These are phyloP conservation scores for Hipposideros larvatus DNA, from an alignment of 2,797 vertebrate species.

Conservation along the genomic window DNA sequence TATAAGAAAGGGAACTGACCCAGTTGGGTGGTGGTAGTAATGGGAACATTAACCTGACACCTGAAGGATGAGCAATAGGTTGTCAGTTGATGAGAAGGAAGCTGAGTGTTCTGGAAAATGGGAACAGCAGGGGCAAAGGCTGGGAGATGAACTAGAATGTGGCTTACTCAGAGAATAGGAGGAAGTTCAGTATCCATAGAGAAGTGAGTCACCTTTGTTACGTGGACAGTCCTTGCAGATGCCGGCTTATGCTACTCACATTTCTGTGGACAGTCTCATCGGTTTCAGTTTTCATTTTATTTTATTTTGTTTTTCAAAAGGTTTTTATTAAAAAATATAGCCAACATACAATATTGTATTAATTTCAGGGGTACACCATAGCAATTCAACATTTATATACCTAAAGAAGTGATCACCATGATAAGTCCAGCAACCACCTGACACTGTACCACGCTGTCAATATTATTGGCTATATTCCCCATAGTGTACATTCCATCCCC, in stretches of 20 bases:
- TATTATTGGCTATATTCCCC: too few relatives aligned
- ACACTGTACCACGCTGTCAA: too few relatives aligned
- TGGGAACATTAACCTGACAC: background rate
- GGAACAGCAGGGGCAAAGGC: background rate
- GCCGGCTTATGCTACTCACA: background rate
- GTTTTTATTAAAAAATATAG: too few relatives aligned
- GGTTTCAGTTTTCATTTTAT: background rate
- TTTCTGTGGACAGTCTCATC: background rate
- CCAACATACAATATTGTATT: too few relatives aligned
- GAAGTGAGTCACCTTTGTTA: background rate
- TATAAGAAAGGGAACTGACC: background rate
- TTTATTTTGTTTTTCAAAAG: too few relatives aligned
- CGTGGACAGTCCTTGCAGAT: background rate
- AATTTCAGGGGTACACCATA: too few relatives aligned
- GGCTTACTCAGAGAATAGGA: background rate
- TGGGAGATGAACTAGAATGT: background rate
- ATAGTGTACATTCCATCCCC: too few relatives aligned
- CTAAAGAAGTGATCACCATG: too few relatives aligned
- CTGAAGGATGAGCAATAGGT: background rate
- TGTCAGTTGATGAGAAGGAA: conserved; percentile 16
- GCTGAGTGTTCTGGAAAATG: background rate
- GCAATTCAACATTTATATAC: too few relatives aligned
- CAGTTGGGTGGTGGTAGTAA: background rate
- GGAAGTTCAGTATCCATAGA: background rate
- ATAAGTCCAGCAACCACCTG: too few relatives aligned